Evolutionary conservation across 2,888 invertebrate genomes (phyloP).

Genomic region (Phortica magna): DNA sequence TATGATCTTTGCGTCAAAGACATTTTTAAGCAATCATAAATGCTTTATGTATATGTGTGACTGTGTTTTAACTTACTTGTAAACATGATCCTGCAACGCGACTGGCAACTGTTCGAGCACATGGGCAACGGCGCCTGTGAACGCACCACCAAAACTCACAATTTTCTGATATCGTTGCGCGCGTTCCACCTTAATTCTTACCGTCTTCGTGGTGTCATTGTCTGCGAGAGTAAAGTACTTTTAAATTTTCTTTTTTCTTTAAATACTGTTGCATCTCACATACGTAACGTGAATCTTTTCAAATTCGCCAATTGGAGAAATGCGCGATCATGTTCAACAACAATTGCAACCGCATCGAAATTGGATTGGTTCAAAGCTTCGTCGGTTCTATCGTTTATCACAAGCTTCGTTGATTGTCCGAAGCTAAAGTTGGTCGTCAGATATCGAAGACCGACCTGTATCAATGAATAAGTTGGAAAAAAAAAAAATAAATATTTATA

Average conservation of each 20-base stretch:
- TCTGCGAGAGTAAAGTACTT: conserved; percentile 36
- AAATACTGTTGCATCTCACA: conserved; percentile 43
- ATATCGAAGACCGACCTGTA: conserved; percentile 80
- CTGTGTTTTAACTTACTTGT: conserved; percentile 58
- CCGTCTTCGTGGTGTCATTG: conserved; percentile 47
- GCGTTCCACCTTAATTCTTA: conserved; percentile 60
- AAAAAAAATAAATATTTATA: no score
- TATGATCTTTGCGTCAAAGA: conserved; percentile 81
- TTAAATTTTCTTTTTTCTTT: not conserved
- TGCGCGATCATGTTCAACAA: conserved; percentile 55
- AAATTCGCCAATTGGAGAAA: conserved; percentile 61
- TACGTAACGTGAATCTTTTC: conserved; percentile 41
- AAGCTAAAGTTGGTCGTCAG: conserved; percentile 76
- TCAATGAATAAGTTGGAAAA: no score
- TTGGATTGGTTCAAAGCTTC: not conserved
- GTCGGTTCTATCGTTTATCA: conserved; percentile 50
- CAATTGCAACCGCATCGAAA: conserved; percentile 53
- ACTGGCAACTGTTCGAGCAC: conserved; percentile 64
- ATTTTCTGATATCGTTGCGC: conserved; percentile 82
- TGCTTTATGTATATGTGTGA: no score
- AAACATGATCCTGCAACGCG: conserved; percentile 72
- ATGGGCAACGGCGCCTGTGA: conserved; percentile 84
- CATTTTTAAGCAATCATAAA: conserved; percentile 2
- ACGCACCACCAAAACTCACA: conserved; percentile 91
- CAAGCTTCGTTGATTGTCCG: conserved; percentile 39